Evolutionary conservation across 2,888 invertebrate genomes (phyloP), one percentile per base, ranked within the genome.

Genomic region (Endomychus coccineus): DNA sequence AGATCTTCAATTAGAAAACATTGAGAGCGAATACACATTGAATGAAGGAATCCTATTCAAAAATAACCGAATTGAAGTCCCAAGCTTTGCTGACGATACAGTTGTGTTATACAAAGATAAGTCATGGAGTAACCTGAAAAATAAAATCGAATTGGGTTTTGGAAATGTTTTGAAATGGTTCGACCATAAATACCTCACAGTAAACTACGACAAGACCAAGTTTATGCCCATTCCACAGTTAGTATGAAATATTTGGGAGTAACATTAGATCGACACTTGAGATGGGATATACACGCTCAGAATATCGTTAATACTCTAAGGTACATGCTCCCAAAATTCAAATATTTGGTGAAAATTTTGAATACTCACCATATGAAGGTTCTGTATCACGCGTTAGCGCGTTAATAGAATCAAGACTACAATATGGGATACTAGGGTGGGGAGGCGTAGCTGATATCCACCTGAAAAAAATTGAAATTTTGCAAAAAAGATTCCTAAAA

Each of bases 101-200:
- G 22, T 22, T 22, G 3, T 22, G 5, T 22, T 22, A 5, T 5
- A 22, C 22, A 22, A 5, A 4, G 22, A 22, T 22, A n/a, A n/a
- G n/a, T n/a, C n/a, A n/a, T n/a, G 22, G 22, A 11, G 3, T 22
- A 3, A 22, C 5, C 22, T 22, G 3, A 22, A 22, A 22, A 22
- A 3, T 3, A 22, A 5, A 5, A 22, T 22, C 5, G 22, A 22
- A 4, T 3, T 22, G 22, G 22, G 22, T 22, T 22, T 22, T 22
- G 22, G 5, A 22, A 3, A 3, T 3, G 22, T 22, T 22, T 5
- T 22, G n/a, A n/a, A n/a, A n/a, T n/a, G n/a, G n/a, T n/a, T n/a
- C n/a, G n/a, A 22, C 22, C 22, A 22, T n/a, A 22, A 22, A 22
- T 22, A 22, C 22, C 22, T 22, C 22, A 22, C 22, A 22, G 22